Conservation (phyloP, 2,797 vertebrate genomes). For the Myotis vivesi region DNA sequence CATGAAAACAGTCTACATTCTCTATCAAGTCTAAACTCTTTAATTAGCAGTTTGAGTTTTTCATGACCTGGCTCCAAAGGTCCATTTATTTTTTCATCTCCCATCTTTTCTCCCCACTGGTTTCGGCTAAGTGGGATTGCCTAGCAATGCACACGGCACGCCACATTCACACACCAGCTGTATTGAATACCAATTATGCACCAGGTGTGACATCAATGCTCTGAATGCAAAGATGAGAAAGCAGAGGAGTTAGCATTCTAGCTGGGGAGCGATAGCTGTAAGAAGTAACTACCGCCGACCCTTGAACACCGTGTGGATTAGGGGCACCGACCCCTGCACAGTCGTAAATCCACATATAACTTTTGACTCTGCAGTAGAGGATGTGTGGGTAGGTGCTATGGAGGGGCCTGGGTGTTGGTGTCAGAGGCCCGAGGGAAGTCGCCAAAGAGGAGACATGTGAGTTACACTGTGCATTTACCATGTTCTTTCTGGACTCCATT, state of each 20-base stretch:
- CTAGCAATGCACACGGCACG: rapidly evolving
- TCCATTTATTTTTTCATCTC: not conserved
- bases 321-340: too few relatives aligned
- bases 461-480: not conserved
- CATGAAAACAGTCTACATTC: not conserved
- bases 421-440: not conserved
- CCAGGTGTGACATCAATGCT: not conserved
- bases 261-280: not conserved
- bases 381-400: not conserved
- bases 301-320: not conserved
- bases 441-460: not conserved
- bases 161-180: not conserved
- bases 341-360: not conserved
- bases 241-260: not conserved
- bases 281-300: not conserved
- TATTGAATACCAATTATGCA: not conserved
- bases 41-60: not conserved
- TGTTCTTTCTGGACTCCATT: not conserved
- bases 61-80: not conserved
- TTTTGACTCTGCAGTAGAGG: not conserved
- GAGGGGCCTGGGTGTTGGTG: not conserved
- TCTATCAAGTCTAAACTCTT: not conserved
- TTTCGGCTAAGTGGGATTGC: not conserved
- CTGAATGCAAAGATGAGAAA: not conserved
- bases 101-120: not conserved